Evolutionary conservation across 2,113 vertebrate genomes (phyloP).

Genomic region (Heteronetta atricapilla): DNA sequence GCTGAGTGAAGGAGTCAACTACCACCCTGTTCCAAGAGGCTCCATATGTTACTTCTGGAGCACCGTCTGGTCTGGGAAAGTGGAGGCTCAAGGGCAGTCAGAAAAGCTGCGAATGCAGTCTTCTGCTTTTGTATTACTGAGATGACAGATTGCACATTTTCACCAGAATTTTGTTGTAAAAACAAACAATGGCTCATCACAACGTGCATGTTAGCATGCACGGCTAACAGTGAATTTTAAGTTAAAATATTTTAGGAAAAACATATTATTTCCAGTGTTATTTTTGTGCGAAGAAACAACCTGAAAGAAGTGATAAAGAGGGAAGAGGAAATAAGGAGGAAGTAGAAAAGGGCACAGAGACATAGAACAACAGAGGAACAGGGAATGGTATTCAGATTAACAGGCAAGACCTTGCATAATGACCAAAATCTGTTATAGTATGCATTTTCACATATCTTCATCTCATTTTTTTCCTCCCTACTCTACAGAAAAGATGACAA

Average conservation of each 20-base stretch:
- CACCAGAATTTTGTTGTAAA: slow-evolving; percentile 47
- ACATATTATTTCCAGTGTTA: not conserved
- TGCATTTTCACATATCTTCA: not conserved
- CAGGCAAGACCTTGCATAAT: not conserved
- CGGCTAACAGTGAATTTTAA: not conserved
- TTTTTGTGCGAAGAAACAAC: not conserved
- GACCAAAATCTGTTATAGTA: not conserved
- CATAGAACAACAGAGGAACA: not conserved
- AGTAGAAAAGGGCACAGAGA: not conserved
- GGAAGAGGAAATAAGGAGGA: not conserved
- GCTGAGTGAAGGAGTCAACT: slow-evolving; percentile 30
- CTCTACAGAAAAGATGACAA: not conserved
- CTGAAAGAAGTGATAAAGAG: not conserved
- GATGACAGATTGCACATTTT: slow-evolving; percentile 14
- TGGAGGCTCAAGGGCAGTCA: slow-evolving; percentile 44
- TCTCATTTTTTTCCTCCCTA: not conserved
- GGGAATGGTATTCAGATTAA: not conserved
- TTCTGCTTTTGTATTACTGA: slow-evolving; percentile 25
- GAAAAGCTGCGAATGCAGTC: slow-evolving; percentile 39
- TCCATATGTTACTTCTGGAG: slow-evolving; percentile 65
- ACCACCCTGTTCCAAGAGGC: slow-evolving; percentile 44
- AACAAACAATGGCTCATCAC: slow-evolving; percentile 55
- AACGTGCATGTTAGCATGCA: not conserved
- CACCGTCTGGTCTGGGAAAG: slow-evolving; percentile 58
- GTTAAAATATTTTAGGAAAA: not conserved